These are phyloP conservation scores for Halcyon smyrnensis DNA, from an alignment of 2,797 vertebrate genomes.

Conservation along the genomic window DNA sequence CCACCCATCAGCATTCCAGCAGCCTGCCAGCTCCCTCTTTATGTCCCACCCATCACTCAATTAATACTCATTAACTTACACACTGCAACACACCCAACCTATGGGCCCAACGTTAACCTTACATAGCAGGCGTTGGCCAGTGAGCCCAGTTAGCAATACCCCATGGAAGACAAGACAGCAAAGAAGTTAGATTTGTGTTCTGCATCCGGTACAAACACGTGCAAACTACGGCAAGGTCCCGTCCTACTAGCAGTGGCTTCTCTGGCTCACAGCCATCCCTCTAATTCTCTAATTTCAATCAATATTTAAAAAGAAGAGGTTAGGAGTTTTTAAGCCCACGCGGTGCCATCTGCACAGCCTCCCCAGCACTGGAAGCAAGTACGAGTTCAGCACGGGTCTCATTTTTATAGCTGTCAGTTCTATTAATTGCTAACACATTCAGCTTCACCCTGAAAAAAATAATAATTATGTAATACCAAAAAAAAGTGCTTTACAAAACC, in stretches of 20 bases:
- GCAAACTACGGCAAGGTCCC: accelerated
- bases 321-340: not conserved
- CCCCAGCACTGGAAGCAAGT: not conserved
- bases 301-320: not conserved
- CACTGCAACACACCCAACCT: not conserved
- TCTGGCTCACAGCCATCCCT: not conserved
- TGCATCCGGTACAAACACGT: not conserved
- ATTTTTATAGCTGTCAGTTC: not conserved
- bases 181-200: not conserved
- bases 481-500: not conserved
- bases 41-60: not conserved
- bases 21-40: not conserved
- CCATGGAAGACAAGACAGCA: not conserved
- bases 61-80: not conserved
- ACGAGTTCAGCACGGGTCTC: not conserved
- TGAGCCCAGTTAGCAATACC: not conserved
- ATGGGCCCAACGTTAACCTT: not conserved
- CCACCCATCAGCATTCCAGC: not conserved
- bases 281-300: not conserved
- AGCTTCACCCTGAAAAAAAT: not conserved
- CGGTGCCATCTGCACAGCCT: too few relatives aligned
- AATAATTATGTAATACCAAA: not conserved
- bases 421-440: not conserved
- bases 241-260: not conserved
- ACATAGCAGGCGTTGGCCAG: not conserved